Base-by-base conservation (phyloP, 1,140 invertebrate genomes). In the Euglossa dilemma region DNA sequence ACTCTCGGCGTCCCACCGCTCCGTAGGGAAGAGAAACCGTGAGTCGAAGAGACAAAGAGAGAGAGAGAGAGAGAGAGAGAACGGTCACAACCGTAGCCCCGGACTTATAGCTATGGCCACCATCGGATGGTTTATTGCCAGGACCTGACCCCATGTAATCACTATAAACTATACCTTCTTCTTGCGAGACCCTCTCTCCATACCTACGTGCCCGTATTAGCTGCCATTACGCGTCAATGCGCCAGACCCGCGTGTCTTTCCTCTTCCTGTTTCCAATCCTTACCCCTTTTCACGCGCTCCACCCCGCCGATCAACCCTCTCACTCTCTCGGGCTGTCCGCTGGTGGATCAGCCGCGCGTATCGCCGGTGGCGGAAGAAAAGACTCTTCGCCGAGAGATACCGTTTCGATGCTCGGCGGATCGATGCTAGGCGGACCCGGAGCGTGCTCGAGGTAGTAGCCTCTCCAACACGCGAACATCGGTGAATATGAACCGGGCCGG, bases 71-170 rank as follows among this genome's bases (percentile, higher is more conserved):
- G 71, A 86, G n/a, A 57, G 70, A 83, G 74, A 75, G 63, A 84
- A 87, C 85, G 81, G 84, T 78, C 85, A 75, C 86, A 85, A 84
- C 69, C 87, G 73, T 83, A 85, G 83, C 70, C 81, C 71, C 82
- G 86, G 85, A 85, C 88, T 84, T 90, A 89, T 87, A 91, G 85
- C 90, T 88, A 93, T 91, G 92, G 91, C 92, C 93, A 93, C 92
- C 92, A 89, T 92, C 85, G 78, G 89, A 93, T 94, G 93, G 89
- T 94, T 94, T 94, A 94, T 94, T 94, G 91, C 93, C 88, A 83
- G 67, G 92, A 94, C 93, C 92, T 94, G 93, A 94, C 93, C 93
- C 92, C 93, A 92, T 94, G 93, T 93, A 94, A 94, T 94, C 93
- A 94, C 93, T 94, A 94, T 94, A 94, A 93, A 93, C 93, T 93